phyloP scores from a whole-genome alignment of 2,888 invertebrate species.

The Galeopsomyia nigrocyanea region DNA sequence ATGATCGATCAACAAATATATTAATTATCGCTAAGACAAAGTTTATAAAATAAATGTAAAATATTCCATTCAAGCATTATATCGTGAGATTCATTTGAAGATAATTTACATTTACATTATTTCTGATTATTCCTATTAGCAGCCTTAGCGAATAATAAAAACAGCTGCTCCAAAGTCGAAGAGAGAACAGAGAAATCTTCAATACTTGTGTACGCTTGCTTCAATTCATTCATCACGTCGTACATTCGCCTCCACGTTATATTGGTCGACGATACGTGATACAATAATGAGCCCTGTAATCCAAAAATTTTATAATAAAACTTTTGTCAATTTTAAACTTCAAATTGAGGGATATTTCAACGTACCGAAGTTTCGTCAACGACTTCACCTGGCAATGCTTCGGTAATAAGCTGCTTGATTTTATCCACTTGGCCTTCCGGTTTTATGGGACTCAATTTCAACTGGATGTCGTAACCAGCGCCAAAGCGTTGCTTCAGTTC shows the following conservation, averaged over 20 bases:
- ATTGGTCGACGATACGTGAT: constrained; percentile 60
- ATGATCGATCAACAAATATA: no score
- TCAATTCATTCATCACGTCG: constrained; percentile 58
- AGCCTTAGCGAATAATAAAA: constrained; percentile 64
- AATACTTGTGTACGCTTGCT: constrained; percentile 57
- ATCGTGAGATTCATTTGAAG: neutral
- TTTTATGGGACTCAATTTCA: constrained; percentile 67
- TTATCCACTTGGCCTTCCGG: constrained; percentile 59
- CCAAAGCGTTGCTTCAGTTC: constrained; percentile 81
- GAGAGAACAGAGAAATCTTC: constrained; percentile 65
- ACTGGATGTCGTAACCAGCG: constrained; percentile 76
- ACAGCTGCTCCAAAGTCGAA: constrained; percentile 65
- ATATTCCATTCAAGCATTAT: neutral
- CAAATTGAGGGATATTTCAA: constrained; percentile 38
- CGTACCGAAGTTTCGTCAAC: constrained; percentile 80
- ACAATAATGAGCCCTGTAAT: constrained; percentile 60
- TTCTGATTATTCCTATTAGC: constrained; percentile 40
- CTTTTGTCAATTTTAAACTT: no score
- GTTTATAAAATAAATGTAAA: no score
- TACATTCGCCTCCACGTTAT: constrained; percentile 65
- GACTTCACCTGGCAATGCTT: constrained; percentile 73
- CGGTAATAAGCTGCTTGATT: constrained; percentile 71
- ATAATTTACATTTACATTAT: neutral
- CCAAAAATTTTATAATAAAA: no score
- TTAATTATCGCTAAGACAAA: no score